Percentiles rank a stretch among this genome's conserved stretches.
Evolutionary conservation across 2,888 invertebrate genomes (phyloP).

Genomic region (Tetropium fuscum): DNA sequence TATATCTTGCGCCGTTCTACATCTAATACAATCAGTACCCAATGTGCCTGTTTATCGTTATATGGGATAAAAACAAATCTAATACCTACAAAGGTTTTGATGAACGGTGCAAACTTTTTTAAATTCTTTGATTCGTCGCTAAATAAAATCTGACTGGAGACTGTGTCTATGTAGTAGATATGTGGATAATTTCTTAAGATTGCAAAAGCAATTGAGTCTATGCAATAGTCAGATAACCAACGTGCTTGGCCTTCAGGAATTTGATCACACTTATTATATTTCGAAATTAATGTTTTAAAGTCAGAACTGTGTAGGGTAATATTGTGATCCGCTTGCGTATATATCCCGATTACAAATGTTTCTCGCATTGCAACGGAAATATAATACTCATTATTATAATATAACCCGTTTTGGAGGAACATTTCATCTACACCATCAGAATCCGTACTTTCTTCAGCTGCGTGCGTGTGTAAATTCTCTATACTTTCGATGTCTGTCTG

Average conservation of each 20-base stretch:
- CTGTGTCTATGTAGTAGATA: conserved; percentile 1
- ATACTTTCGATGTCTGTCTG: too few relatives aligned
- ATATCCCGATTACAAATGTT: not conserved
- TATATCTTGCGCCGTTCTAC: not conserved
- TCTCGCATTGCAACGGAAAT: not conserved
- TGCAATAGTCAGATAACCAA: not conserved
- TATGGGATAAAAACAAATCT: conserved; percentile 5
- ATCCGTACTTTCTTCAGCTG: too few relatives aligned
- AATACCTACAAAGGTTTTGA: not conserved
- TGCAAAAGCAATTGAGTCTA: not conserved
- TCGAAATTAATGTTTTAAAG: not conserved
- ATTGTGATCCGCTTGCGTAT: not conserved
- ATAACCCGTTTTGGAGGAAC: not conserved
- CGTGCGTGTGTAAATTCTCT: too few relatives aligned
- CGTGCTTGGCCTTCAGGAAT: not conserved
- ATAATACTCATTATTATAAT: not conserved
- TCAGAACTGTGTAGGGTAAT: not conserved
- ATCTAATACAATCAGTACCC: conserved; percentile 13
- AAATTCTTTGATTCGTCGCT: not conserved
- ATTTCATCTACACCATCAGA: too few relatives aligned
- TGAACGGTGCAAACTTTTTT: not conserved
- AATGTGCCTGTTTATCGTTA: not conserved
- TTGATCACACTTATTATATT: not conserved
- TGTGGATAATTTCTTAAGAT: not conserved
- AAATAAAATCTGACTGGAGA: conserved; percentile 1